Conservation (phyloP, 2,113 vertebrate genomes). For the Symphodus melops region DNA sequence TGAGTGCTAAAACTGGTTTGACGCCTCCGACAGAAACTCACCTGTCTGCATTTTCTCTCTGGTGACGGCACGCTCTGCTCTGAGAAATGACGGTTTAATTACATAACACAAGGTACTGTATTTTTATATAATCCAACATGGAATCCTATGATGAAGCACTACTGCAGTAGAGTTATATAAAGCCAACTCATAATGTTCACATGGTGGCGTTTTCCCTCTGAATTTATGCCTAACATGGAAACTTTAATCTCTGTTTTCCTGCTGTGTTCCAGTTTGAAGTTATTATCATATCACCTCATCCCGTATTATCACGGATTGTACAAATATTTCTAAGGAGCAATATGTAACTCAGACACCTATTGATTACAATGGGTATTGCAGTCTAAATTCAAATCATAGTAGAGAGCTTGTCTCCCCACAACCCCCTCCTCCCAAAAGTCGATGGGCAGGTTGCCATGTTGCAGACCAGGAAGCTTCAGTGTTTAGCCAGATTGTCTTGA, state of each 20-base stretch:
- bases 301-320: too few relatives aligned
- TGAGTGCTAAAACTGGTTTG: constrained; percentile 68
- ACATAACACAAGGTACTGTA: not conserved
- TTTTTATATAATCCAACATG: constrained; percentile 15
- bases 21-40: constrained; percentile 57
- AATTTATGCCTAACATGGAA: not conserved
- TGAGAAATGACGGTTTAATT: constrained; percentile 26
- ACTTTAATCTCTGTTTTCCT: not conserved
- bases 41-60: constrained; percentile 67
- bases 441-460: too few relatives aligned
- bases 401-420: too few relatives aligned
- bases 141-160: not conserved
- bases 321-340: too few relatives aligned
- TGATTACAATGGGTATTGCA: too few relatives aligned
- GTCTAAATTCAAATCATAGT: too few relatives aligned
- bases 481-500: too few relatives aligned
- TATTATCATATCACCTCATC: not conserved
- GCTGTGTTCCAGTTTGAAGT: not conserved
- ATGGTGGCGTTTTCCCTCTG: not conserved
- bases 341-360: too few relatives aligned
- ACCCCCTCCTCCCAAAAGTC: too few relatives aligned
- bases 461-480: too few relatives aligned
- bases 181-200: not conserved
- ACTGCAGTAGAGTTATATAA: not conserved
- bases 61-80: not conserved